Percentiles rank a stretch among this genome's conserved stretches.
These are phyloP conservation scores for Parotia lawesii DNA, from an alignment of 2,113 vertebrate species.

Conservation along the genomic window DNA sequence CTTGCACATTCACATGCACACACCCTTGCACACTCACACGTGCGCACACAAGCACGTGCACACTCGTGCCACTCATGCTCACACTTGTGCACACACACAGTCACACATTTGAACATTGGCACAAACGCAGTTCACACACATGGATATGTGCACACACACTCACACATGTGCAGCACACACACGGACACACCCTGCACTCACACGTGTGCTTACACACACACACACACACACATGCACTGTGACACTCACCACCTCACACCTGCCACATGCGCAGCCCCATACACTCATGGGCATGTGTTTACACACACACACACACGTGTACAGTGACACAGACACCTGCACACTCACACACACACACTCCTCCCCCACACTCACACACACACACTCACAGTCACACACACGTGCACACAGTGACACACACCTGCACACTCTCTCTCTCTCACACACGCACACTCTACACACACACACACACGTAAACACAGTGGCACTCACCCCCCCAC, in stretches of 20 bases:
- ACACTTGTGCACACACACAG: too few relatives aligned
- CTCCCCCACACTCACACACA: neutral
- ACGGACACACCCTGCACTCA: too few relatives aligned
- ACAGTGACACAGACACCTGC: too few relatives aligned
- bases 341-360: neutral
- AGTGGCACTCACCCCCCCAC: neutral
- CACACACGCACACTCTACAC: too few relatives aligned
- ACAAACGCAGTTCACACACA: too few relatives aligned
- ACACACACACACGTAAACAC: neutral
- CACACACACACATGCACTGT: neutral
- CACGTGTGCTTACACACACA: neutral
- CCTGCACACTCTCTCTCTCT: neutral
- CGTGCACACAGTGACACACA: neutral
- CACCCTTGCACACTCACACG: neutral
- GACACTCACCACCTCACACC: neutral
- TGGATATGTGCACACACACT: neutral
- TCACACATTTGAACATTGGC: neutral
- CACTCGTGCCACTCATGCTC: too few relatives aligned
- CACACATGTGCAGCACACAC: neutral
- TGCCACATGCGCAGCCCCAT: accelerated
- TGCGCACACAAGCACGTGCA: too few relatives aligned
- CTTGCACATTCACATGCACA: neutral
- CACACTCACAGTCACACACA: neutral
- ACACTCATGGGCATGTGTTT: neutral
- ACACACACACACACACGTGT: neutral